Conservation (phyloP, 2,113 vertebrate species). For the Nettapus auritus region DNA sequence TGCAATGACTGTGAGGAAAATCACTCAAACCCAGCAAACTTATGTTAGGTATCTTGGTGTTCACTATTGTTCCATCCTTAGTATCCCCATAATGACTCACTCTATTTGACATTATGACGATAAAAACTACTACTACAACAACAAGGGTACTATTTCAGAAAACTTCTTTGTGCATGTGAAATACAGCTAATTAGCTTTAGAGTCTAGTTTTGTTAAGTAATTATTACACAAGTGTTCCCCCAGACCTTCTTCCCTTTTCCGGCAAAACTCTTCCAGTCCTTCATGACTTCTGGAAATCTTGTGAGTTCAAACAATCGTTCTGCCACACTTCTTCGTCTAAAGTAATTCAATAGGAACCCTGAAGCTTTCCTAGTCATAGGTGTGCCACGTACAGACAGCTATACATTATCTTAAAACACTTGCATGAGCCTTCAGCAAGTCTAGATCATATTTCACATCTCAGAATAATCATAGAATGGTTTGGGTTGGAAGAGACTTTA, state of each 20-base stretch:
- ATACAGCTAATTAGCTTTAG: neutral
- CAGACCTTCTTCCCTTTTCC: neutral
- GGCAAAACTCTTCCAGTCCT: neutral
- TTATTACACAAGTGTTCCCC: neutral
- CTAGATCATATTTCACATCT: neutral
- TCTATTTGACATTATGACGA: neutral
- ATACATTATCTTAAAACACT: neutral
- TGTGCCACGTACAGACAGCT: neutral
- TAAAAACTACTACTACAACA: neutral
- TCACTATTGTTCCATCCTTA: neutral
- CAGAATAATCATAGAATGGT: too few relatives aligned
- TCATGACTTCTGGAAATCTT: neutral
- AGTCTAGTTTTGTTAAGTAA: neutral
- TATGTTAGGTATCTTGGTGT: neutral
- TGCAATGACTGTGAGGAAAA: neutral
- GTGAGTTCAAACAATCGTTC: neutral
- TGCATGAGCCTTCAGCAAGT: neutral
- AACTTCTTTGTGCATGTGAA: neutral
- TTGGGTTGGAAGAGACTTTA: too few relatives aligned
- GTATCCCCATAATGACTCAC: neutral
- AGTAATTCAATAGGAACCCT: rapidly evolving
- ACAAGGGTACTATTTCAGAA: neutral
- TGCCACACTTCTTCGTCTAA: neutral
- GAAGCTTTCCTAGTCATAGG: neutral
- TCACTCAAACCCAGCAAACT: neutral